phyloP scores from a whole-genome alignment of 1,140 invertebrate genomes.

The Zaprionus kolodkinae region DNA sequence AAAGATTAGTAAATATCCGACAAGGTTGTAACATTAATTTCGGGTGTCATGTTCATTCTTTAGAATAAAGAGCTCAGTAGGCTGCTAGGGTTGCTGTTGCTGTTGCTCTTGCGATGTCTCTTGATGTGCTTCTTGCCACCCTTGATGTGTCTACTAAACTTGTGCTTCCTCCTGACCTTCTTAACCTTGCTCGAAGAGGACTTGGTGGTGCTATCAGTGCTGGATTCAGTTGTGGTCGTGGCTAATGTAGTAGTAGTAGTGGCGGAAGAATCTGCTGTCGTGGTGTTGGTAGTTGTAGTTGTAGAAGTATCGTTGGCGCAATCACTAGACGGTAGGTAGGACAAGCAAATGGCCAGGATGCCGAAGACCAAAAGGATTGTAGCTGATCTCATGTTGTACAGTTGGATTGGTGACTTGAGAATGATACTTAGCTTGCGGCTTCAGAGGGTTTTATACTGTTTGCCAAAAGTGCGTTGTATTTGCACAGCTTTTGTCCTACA shows the following conservation, averaged over 20 bases:
- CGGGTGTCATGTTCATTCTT: background rate
- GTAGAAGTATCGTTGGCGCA: background rate
- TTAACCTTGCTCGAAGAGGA: background rate
- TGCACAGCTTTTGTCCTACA: background rate
- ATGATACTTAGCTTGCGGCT: slow-evolving; percentile 2
- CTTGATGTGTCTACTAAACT: background rate
- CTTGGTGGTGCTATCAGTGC: background rate
- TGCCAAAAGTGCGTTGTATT: background rate
- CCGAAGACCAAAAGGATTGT: background rate
- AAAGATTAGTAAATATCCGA: background rate
- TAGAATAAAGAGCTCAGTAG: background rate
- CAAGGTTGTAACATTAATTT: background rate
- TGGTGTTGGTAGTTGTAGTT: background rate
- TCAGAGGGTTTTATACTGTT: slow-evolving; percentile 14
- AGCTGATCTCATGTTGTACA: slow-evolving; percentile 3
- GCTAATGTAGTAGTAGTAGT: background rate
- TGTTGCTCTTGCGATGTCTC: background rate
- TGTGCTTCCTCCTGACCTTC: background rate
- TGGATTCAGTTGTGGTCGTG: background rate
- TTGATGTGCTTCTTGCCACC: background rate
- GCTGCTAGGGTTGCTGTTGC: background rate
- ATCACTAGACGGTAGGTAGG: background rate
- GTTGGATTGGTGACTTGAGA: background rate
- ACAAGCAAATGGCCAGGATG: slow-evolving; percentile 6
- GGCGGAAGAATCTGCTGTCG: background rate